These are phyloP conservation scores for Heliconius sara DNA, from an alignment of 2,888 invertebrate species.

Conservation along the genomic window DNA sequence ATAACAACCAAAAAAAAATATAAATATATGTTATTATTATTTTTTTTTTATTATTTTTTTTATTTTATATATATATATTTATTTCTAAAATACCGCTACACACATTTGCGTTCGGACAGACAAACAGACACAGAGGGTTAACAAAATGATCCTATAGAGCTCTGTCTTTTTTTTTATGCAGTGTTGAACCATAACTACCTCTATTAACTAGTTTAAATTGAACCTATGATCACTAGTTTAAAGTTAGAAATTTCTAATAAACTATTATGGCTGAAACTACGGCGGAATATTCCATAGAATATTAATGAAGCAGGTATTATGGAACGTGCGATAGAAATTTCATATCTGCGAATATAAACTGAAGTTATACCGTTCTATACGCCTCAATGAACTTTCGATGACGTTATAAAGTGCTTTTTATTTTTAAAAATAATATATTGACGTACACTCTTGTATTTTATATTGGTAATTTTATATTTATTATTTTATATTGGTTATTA, in stretches of 20 bases:
- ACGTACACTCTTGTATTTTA: neutral
- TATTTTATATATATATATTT: no score
- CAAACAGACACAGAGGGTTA: no score
- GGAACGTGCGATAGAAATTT: slow-evolving; percentile 11
- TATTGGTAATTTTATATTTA: neutral
- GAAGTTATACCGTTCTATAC: slow-evolving; percentile 8
- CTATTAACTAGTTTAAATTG: neutral
- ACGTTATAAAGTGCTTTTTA: slow-evolving; percentile 6
- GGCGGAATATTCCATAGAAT: neutral
- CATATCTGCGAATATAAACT: slow-evolving; percentile 3
- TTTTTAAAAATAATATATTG: slow-evolving; percentile 11
- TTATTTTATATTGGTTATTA: no score
- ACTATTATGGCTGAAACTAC: neutral
- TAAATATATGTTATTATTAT: no score
- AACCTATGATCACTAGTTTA: neutral
- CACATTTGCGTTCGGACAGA: no score
- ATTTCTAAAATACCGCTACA: no score
- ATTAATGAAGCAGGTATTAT: slow-evolving; percentile 20
- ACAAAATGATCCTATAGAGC: no score
- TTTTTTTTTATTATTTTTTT: no score
- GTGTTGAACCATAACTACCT: rapidly evolving
- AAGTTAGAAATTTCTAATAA: slow-evolving; percentile 3
- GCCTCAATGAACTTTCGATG: slow-evolving; percentile 18
- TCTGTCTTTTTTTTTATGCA: neutral
- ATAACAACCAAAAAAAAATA: no score